Base-by-base conservation (phyloP, 2,797 vertebrate genomes). In the Pangasius macronema region DNA sequence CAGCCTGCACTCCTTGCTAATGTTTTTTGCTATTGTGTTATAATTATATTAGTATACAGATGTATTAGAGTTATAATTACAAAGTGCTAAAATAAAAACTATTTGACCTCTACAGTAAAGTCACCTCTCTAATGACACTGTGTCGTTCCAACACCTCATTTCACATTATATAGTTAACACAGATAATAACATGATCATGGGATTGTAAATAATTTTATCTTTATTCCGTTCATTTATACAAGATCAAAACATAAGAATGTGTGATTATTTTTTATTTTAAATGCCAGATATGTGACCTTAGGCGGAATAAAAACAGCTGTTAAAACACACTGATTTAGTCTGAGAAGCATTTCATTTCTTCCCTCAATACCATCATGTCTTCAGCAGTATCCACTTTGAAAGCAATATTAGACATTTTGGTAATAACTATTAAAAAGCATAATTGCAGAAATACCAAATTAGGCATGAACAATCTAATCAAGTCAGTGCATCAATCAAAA, bases 41-140 rank as follows among this genome's bases (percentile, higher is more conserved):
- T 72, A 72, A 49, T 51, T 18, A n/a, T 49, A 51, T 49, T 75
- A 51, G 18, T 51, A n/a, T 49, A 30, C 30, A 51, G 27, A 18
- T 51, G 10, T 51, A 51, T 30, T 70, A 30, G 18, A 42, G 42
- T 9, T 70, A 22, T 70, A 22, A 20, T 70, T 77, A 55, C 3
- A 77, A 77, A 77, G 16, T 55, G n/a, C 16, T 77, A 55, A 30
- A 77, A 73, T 73, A 73, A 77, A 18, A 51, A 53, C 27, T 76
- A 77, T 20, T 33, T 77, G n/a, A 33, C 73, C 46, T 76, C 24
- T 76, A 27, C 46, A 30, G 46, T 51, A 76, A 51, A 76, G 9
- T 79, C 30, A 55, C 18, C 10, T 36, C 18, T 33, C 10, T 5
- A 30, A 55, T 22, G 49, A 57, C 51, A 30, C 30, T 55, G 76